Percentiles rank a stretch among this genome's conserved stretches.
These are phyloP conservation scores for Villa cingulata DNA, from an alignment of 2,888 invertebrate species.

Conservation along the genomic window DNA sequence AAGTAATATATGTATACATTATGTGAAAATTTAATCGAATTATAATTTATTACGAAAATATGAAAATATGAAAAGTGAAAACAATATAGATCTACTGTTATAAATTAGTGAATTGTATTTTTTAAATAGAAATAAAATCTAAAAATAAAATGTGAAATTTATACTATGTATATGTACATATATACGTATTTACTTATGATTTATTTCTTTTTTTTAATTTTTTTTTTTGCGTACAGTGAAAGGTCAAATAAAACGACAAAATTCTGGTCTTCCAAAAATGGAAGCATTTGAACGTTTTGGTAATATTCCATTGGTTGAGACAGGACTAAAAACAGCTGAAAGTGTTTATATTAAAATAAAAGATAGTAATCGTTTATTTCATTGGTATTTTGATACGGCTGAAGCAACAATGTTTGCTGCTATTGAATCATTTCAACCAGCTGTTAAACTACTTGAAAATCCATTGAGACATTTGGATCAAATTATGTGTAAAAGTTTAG, in stretches of 20 bases:
- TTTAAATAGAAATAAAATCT: too few relatives aligned
- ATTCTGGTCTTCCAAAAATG: constrained; percentile 39
- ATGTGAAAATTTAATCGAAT: too few relatives aligned
- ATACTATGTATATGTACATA: too few relatives aligned
- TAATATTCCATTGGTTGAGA: constrained; percentile 70
- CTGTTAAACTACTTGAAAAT: constrained; percentile 54
- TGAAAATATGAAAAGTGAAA: too few relatives aligned
- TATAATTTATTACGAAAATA: too few relatives aligned
- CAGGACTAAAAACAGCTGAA: constrained; percentile 59
- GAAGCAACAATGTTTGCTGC: constrained; percentile 61
- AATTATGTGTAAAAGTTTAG: constrained; percentile 69
- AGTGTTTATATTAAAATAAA: constrained; percentile 63
- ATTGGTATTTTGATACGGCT: constrained; percentile 62
- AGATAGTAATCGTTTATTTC: constrained; percentile 56
- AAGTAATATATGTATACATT: too few relatives aligned
- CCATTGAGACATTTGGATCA: constrained; percentile 60
- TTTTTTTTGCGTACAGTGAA: constrained; percentile 1
- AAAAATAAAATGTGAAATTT: too few relatives aligned
- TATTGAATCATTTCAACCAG: constrained; percentile 59
- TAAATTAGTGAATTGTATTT: too few relatives aligned
- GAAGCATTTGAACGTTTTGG: constrained; percentile 63
- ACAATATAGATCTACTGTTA: too few relatives aligned
- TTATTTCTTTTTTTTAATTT: neutral
- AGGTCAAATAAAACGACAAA: constrained; percentile 14
- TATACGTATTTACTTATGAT: too few relatives aligned